Conservation (phyloP, 2,113 vertebrate genomes). For the Maccullochella peelii region DNA sequence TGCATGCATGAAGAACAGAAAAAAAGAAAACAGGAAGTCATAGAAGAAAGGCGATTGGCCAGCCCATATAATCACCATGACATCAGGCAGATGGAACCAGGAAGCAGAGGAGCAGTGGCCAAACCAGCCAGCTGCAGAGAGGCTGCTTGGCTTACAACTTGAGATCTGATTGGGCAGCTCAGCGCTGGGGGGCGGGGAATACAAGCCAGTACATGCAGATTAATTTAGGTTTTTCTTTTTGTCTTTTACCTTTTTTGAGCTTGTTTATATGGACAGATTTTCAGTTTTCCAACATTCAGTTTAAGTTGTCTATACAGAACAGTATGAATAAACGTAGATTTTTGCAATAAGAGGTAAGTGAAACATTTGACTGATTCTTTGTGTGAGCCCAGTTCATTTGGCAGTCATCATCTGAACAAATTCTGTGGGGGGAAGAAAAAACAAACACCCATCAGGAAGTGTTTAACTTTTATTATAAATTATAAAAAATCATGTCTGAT, state of each 20-base stretch:
- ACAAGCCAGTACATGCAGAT: conserved; percentile 97
- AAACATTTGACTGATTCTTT: conserved; percentile 97
- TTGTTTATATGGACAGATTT: conserved; percentile 80
- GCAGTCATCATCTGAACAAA: conserved; percentile 99
- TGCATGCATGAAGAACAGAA: conserved; percentile 92
- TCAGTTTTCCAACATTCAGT: conserved; percentile 93
- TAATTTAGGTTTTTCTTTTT: conserved; percentile 68
- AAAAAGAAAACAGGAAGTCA: conserved; percentile 65
- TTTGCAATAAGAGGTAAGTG: conserved; percentile 99
- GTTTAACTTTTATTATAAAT: background rate
- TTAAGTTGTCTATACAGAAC: conserved; percentile 96
- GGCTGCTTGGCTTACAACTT: conserved; percentile 85
- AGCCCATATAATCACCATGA: conserved; percentile 86
- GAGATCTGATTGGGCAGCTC: conserved; percentile 88
- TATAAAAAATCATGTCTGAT: background rate
- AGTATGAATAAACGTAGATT: conserved; percentile 99
- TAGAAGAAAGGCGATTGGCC: conserved; percentile 79
- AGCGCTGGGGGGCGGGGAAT: conserved; percentile 91
- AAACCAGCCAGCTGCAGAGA: conserved; percentile 82
- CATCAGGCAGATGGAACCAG: conserved; percentile 90
- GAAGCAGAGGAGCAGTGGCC: conserved; percentile 84
- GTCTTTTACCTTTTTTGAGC: conserved; percentile 73
- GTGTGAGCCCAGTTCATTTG: conserved; percentile 92
- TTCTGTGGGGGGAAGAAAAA: conserved; percentile 81
- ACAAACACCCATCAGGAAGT: background rate